phyloP scores from a whole-genome alignment of 2,113 vertebrate species.

The Vulpes vulpes region DNA sequence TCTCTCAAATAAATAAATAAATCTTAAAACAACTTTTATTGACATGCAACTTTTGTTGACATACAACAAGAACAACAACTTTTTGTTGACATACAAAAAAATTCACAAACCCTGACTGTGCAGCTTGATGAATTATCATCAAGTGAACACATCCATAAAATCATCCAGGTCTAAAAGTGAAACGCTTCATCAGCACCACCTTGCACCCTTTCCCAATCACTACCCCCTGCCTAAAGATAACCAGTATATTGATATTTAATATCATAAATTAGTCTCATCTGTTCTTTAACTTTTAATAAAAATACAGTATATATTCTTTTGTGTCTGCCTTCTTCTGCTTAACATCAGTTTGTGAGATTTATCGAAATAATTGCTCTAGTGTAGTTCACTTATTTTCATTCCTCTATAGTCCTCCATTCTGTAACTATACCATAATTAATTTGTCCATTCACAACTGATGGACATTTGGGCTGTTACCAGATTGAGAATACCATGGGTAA shows the following conservation, averaged over 20 bases:
- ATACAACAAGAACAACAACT: background rate
- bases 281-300: constrained; percentile 3
- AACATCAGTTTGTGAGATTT: background rate
- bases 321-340: constrained; percentile 15
- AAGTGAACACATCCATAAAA: background rate
- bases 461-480: background rate
- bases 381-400: background rate
- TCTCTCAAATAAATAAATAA: background rate
- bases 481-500: background rate
- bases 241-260: background rate
- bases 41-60: background rate
- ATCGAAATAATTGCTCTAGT: background rate
- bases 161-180: background rate
- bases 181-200: background rate
- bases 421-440: background rate
- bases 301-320: background rate
- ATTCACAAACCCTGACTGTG: background rate
- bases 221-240: background rate
- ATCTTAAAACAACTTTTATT: background rate
- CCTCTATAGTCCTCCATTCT: background rate
- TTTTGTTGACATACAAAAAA: background rate
- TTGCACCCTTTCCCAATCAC: background rate
- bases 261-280: background rate
- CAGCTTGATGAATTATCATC: background rate
- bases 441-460: background rate